Conservation (phyloP, 2,797 vertebrate genomes). For the Garrulus glandarius region DNA sequence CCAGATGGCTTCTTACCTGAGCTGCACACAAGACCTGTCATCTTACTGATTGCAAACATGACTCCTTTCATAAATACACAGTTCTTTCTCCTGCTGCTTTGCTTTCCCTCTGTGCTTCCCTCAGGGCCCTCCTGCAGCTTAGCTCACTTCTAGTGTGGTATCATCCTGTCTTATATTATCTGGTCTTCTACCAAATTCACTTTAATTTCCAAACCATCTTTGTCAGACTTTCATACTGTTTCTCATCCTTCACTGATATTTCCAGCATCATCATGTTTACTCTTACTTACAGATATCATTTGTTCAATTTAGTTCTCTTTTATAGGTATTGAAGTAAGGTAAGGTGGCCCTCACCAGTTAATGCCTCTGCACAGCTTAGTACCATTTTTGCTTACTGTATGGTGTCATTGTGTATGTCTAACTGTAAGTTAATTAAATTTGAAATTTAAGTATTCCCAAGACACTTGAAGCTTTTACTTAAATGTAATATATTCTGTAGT, state of each 20-base stretch:
- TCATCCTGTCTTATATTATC: background rate
- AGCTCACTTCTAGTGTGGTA: background rate
- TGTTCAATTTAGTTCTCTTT: background rate
- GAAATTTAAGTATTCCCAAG: background rate
- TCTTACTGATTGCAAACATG: background rate
- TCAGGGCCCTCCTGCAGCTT: background rate
- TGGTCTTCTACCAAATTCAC: background rate
- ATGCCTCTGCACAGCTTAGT: background rate
- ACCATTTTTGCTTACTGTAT: background rate
- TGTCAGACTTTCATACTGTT: background rate
- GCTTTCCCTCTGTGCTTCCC: background rate
- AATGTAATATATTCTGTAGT: background rate
- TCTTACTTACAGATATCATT: background rate
- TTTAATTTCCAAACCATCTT: background rate
- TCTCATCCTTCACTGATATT: background rate
- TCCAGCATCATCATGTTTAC: background rate
- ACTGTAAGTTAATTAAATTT: background rate
- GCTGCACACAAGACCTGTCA: background rate
- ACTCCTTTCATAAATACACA: background rate
- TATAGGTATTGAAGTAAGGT: background rate
- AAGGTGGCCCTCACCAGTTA: background rate
- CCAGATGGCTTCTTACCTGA: background rate
- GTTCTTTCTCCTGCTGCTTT: background rate
- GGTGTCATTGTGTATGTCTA: background rate
- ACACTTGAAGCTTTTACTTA: background rate